Base-by-base conservation (phyloP, 2,888 invertebrate species). In the Himalopsyche anomala region DNA sequence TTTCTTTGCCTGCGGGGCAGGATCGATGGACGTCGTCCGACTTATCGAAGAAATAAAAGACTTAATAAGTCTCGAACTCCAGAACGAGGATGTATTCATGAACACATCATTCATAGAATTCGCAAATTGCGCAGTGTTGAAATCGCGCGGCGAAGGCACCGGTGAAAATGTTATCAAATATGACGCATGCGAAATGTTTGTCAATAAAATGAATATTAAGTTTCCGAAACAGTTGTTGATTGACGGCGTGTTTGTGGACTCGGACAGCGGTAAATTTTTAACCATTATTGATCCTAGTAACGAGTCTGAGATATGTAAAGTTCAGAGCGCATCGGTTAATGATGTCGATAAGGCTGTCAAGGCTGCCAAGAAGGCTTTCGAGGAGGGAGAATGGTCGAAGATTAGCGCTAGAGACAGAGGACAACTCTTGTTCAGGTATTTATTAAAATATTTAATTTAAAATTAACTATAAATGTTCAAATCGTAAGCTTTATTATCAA, bases 1-100 rank as follows among this genome's bases (percentile, higher is more conserved):
- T 90, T 99, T 99, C 92, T 99, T 99, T 91, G 95, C 95, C 0
- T 95, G 95, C n/a, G 99, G 99, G 15, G 99, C 98, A n/a, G 98
- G 98, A 0, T 99, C 99, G 9, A 99, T 99, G 98, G 99, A 99
- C 91, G 98, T 99, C 2, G 98, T 99, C 0, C 94, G 97, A 89
- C 91, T 99, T 83, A 96, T 99, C 0, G 99, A 99, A 92, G 99
- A 99, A 92, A 94, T 98, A 0, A 97, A 97, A 90, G 97, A 98
- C 88, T 92, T 95, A 55, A 94, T 96, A 11, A 94, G 95, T 88
- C 91, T 98, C 0, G 95, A 95, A 82, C 90, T 99, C 12, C 96
- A 97, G 90, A 98, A 98, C 90, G 98, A 97, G 90, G 96, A 98
- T 89, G 96, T 99, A 0, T 99, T 98, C 91, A 97, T 99, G 97